Base-by-base conservation (phyloP, 2,113 vertebrate genomes). In the Pyrgilauda ruficollis region DNA sequence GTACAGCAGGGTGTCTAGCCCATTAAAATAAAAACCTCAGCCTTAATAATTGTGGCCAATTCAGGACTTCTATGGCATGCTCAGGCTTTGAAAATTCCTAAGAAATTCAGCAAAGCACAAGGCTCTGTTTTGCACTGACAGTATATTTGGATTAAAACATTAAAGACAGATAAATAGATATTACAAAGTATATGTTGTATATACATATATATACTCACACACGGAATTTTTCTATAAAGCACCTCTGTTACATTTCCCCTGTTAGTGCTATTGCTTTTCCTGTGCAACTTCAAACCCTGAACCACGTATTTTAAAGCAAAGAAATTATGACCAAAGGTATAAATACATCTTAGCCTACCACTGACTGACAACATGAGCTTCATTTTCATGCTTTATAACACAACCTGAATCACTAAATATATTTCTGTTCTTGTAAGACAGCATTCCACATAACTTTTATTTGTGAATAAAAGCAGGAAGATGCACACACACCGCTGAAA, bases 361-460 rank as follows among this genome's bases (percentile, higher is more conserved):
- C 75, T 94, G 95, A 95, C 90, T 95, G 95, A 97, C 97, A 97
- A 92, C 82, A 92, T 33, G 91, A 93, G 82, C 93, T 93, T 92
- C 89, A 94, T 94, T 97, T 94, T 75, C 93, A 74, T 96, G 94
- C 93, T 96, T 96, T 97, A 96, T 95, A 90, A 88, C 95, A 90
- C 74, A 4, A 20, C 39, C 96, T 94, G 95, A 95, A 96, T 97
- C 67, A 74, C 93, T 96, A 96, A 97, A 96, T 92, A 91, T 94
- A 93, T 91, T 95, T 87, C 95, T 95, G 83, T 87, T 95, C 96
- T 86, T 91, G 92, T 59, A 95, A 93, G 80, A 91, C 74, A 86
- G 75, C 87, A 14, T 82, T 72, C 58, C 83, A 63, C 94, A 93
- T 89, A 86, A 92, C 86, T 88, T 95, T 87, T 93, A 84, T 87